A percentile compares a stretch with the other conserved stretches of the same genome.
Conservation (phyloP, 2,797 vertebrate genomes). For the Cynopterus sphinx region DNA sequence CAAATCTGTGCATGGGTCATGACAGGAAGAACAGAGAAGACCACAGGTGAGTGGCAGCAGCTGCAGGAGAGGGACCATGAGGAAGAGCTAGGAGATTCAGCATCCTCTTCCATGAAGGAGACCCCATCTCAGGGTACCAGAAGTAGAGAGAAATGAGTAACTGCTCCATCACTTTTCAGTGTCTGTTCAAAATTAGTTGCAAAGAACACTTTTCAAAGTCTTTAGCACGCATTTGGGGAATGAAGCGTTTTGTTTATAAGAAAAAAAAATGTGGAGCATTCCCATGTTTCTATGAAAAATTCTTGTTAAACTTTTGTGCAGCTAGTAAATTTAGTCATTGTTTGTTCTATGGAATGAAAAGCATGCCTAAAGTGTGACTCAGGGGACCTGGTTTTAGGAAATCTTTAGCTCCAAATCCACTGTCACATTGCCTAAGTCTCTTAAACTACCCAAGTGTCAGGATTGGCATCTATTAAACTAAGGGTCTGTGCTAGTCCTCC, state of each 20-base stretch:
- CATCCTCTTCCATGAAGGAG: neutral
- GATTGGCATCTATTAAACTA: neutral
- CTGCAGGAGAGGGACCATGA: rapidly evolving
- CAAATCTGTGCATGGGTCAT: rapidly evolving
- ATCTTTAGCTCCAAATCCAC: neutral
- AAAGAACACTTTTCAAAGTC: neutral
- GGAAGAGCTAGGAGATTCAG: neutral
- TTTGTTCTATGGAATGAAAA: slow-evolving; percentile 46
- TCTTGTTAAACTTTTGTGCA: slow-evolving; percentile 52
- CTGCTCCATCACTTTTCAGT: neutral
- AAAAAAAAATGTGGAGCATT: neutral
- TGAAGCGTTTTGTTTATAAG: slow-evolving; percentile 30
- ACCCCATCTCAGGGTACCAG: neutral
- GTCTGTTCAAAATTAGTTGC: neutral
- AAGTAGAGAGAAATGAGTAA: neutral
- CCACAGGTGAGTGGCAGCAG: no score
- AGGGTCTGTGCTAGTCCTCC: no score
- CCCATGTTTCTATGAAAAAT: slow-evolving; percentile 20
- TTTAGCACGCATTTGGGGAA: slow-evolving; percentile 34
- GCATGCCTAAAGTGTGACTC: neutral
- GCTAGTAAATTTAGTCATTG: slow-evolving; percentile 61
- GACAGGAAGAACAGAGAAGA: neutral
- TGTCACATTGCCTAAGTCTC: neutral
- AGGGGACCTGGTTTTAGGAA: neutral
- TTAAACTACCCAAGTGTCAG: neutral